Evolutionary conservation across 2,888 invertebrate species (phyloP).

Genomic region (Cenopis cana): DNA sequence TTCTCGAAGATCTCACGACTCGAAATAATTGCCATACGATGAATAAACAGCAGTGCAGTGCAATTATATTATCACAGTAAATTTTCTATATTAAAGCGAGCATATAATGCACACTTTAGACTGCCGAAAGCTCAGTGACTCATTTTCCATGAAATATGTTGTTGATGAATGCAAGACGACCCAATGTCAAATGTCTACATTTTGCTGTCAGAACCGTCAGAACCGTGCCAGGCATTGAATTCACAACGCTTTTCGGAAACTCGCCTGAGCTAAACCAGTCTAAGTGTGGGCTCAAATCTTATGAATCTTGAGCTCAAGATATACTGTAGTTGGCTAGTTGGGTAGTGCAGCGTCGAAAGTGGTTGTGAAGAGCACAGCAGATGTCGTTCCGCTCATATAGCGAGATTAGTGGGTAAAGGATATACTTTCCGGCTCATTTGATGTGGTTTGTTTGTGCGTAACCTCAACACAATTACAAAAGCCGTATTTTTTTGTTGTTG

Average conservation of each 20-base stretch:
- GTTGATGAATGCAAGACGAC: slow-evolving; percentile 49
- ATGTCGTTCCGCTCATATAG: slow-evolving; percentile 53
- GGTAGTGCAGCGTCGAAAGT: neutral
- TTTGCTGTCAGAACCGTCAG: slow-evolving; percentile 54
- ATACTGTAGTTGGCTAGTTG: neutral
- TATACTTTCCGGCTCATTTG: slow-evolving; percentile 41
- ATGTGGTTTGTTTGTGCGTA: slow-evolving; percentile 1
- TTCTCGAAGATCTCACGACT: no score
- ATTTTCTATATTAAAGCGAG: slow-evolving; percentile 14
- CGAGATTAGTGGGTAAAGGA: slow-evolving; percentile 49
- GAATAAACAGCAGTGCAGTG: neutral
- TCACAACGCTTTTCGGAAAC: neutral
- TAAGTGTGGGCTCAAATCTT: neutral
- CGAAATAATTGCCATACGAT: no score
- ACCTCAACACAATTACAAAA: slow-evolving; percentile 5
- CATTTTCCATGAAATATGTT: slow-evolving; percentile 49
- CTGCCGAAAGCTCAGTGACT: slow-evolving; percentile 10
- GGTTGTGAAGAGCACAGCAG: slow-evolving; percentile 47
- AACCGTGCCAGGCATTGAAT: slow-evolving; percentile 51
- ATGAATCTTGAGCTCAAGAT: neutral
- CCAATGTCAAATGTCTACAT: slow-evolving; percentile 56
- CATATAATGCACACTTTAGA: slow-evolving; percentile 30
- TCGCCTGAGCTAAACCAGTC: neutral
- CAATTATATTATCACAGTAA: slow-evolving; percentile 12
- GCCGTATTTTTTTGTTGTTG: neutral